phyloP scores from a whole-genome alignment of 2,113 vertebrate genomes.

The Urocolius indicus region DNA sequence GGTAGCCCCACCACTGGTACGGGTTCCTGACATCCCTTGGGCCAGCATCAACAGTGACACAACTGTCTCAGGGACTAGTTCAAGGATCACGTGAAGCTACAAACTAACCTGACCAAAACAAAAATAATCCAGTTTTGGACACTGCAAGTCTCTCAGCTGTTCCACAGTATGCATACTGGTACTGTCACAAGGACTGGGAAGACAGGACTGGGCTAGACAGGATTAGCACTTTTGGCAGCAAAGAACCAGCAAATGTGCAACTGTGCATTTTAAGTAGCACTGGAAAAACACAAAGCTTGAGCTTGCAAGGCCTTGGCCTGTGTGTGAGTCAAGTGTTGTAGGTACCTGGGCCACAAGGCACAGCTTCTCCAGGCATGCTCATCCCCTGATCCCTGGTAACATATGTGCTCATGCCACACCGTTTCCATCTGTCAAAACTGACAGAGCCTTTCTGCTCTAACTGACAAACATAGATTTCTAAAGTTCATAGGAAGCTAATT shows the following conservation, averaged over 20 bases:
- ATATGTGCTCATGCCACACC: background rate
- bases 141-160: rapidly evolving
- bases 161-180: background rate
- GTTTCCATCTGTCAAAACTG: background rate
- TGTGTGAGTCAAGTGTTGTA: background rate
- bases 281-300: background rate
- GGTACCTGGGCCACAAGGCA: background rate
- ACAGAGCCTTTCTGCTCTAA: background rate
- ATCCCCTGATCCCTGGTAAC: background rate
- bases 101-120: background rate
- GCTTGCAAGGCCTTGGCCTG: background rate
- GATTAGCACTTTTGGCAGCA: background rate
- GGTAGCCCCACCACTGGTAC: background rate
- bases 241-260: background rate
- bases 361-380: rapidly evolving
- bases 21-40: background rate
- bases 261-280: background rate
- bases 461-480: background rate
- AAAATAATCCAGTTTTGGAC: background rate
- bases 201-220: background rate
- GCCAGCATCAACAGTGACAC: background rate
- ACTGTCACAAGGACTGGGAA: background rate
- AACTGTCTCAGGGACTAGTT: background rate
- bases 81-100: background rate
- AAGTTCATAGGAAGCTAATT: background rate